phyloP scores from a whole-genome alignment of 2,888 invertebrate species.

The Pristionchus japonicus region DNA sequence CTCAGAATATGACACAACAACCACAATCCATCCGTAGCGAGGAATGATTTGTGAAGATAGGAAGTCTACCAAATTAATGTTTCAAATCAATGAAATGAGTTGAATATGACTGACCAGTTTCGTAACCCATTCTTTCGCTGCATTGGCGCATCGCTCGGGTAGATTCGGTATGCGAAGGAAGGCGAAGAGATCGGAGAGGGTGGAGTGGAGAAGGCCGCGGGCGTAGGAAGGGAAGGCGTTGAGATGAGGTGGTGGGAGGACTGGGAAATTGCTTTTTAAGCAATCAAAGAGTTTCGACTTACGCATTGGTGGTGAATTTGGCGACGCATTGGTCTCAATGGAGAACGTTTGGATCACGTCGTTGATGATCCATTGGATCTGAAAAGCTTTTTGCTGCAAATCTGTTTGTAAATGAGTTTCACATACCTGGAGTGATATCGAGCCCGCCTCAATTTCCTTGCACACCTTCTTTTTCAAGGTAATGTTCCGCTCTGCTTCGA shows the following conservation, averaged over 20 bases:
- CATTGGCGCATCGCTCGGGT: conserved; percentile 60
- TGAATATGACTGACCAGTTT: conserved; percentile 59
- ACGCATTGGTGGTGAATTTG: conserved; percentile 59
- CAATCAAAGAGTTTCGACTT: conserved; percentile 49
- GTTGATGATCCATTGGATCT: conserved; percentile 72
- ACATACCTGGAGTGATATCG: conserved; percentile 54
- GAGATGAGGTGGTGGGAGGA: background rate
- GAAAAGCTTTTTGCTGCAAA: conserved; percentile 25
- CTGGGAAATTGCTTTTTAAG: no score
- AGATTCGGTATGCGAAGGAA: conserved; percentile 66
- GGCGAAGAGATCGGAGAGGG: conserved; percentile 71
- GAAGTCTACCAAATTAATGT: conserved; percentile 53
- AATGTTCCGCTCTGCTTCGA: conserved; percentile 56
- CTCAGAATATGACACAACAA: conserved; percentile 71
- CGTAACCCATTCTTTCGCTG: conserved; percentile 64
- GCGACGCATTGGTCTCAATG: conserved; percentile 59
- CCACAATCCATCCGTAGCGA: conserved; percentile 67
- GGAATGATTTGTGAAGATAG: conserved; percentile 62
- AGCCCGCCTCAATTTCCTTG: conserved; percentile 60
- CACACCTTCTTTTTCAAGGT: conserved; percentile 62
- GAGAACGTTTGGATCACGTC: conserved; percentile 65
- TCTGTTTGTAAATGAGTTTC: no score
- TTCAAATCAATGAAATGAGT: background rate
- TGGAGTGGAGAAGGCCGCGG: conserved; percentile 48
- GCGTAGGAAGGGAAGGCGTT: background rate